Base-by-base conservation (phyloP, 2,888 invertebrate species). In the Rotaria sp. region DNA sequence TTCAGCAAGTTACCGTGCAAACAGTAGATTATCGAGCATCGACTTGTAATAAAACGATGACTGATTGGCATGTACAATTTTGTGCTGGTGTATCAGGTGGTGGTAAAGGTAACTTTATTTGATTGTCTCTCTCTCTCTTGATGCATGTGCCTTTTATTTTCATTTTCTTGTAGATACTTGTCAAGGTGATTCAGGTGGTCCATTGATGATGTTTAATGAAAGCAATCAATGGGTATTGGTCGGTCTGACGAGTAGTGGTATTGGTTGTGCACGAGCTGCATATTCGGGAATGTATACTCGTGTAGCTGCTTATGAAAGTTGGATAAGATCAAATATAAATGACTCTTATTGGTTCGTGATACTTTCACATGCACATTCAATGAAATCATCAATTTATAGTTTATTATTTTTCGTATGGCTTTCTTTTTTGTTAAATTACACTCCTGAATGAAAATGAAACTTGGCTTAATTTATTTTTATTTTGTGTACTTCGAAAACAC, bases 141-240 rank as follows among this genome's bases (percentile, higher is more conserved):
- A 30, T 59, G 30, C 30, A n/a, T 59, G 8, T 15, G 2, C 59
- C 59, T n/a, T 8, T 59, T n/a, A 13, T 26, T n/a, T n/a, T n/a
- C n/a, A n/a, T n/a, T n/a, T n/a, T n/a, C n/a, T n/a, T n/a, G n/a
- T 59, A 30, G 59, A 67, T 67, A 67, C 67, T 15, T 67, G 67
- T 35, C 67, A 67, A 67, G 67, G 67, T 30, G 67, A 67, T 18
- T 67, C 67, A 15, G 67, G 67, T 35, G 67, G 67, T 24, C 67
- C 67, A 35, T 8, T 67, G 35, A 35, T 67, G 67, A 35, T 67
- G 30, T 67, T 67, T 24, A 67, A 0, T 67, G 10, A 11, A 15
- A 67, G 67, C 35, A n/a, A 67, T 11, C n/a, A 67, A 67, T 67
- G 67, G 67, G 67, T 67, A 18, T 67, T 67, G 18, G 5, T 67